These are phyloP conservation scores for Ephialtes manifestator DNA, from an alignment of 2,888 invertebrate species.

Conservation along the genomic window DNA sequence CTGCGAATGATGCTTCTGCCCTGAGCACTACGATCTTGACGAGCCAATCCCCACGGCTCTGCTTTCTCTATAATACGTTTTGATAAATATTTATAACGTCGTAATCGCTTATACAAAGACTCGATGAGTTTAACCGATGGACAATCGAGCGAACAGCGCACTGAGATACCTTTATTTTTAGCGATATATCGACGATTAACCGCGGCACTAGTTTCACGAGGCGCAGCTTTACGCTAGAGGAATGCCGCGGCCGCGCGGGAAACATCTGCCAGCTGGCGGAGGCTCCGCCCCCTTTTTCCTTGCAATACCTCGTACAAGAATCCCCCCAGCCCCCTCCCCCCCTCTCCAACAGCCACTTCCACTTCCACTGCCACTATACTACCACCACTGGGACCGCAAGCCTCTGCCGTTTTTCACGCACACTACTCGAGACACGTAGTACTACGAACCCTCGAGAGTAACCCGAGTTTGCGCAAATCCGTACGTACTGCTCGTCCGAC, in stretches of 20 bases:
- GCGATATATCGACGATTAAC: conserved; percentile 24
- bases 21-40: conserved; percentile 73
- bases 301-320: conserved; percentile 80
- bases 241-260: conserved; percentile 84
- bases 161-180: conserved; percentile 21
- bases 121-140: background rate
- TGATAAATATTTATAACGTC: conserved; percentile 37
- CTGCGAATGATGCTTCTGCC: conserved; percentile 71
- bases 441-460: conserved; percentile 51
- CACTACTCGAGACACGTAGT: conserved; percentile 46
- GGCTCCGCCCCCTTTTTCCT: conserved; percentile 87
- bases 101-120: background rate
- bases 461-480: conserved; percentile 66
- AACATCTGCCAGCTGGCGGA: conserved; percentile 88
- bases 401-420: conserved; percentile 8
- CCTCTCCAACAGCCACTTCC: conserved; percentile 15
- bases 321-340: conserved; percentile 66
- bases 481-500: conserved; percentile 40
- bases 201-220: conserved; percentile 78
- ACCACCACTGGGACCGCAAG: too few relatives aligned
- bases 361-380: too few relatives aligned
- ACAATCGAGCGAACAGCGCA: background rate
- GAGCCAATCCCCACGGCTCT: conserved; percentile 73
- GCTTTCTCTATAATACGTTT: conserved; percentile 53
- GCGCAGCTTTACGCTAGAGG: conserved; percentile 82